Percentiles rank a stretch among this genome's conserved stretches.
Conservation (phyloP, 2,797 vertebrate genomes). For the Arctocebus calabarensis region DNA sequence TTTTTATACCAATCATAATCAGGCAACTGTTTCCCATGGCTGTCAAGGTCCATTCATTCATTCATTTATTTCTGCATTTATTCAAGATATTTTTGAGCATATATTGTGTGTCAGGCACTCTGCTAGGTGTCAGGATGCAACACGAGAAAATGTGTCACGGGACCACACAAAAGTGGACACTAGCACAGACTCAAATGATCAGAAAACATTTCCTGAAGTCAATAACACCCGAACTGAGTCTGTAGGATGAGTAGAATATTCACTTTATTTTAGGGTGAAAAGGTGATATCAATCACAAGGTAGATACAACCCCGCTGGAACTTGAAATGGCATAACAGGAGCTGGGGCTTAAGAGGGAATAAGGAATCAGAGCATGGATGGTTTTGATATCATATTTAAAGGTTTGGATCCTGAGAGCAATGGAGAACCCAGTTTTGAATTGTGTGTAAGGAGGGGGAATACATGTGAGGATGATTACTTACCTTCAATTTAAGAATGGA, state of each 20-base stretch:
- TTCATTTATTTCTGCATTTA: not conserved
- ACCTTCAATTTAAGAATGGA: not conserved
- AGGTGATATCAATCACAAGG: not conserved
- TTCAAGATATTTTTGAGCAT: not conserved
- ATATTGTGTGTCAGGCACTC: not conserved
- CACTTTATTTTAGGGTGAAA: not conserved
- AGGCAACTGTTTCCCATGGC: not conserved
- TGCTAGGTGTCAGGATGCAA: not conserved
- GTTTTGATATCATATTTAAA: not conserved
- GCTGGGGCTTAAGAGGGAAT: not conserved
- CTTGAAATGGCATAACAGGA: not conserved
- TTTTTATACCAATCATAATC: not conserved
- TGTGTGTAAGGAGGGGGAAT: not conserved
- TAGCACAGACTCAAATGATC: not conserved
- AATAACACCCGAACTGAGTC: not conserved
- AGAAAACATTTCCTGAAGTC: constrained; percentile 24
- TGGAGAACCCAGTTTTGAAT: not conserved
- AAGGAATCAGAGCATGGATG: not conserved
- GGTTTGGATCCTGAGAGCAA: not conserved
- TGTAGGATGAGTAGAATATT: not conserved
- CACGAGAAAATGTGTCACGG: not conserved
- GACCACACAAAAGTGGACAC: not conserved
- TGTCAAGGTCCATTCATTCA: not conserved
- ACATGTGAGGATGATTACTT: not conserved
- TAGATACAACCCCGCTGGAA: not conserved